Percentiles rank a stretch among this genome's conserved stretches.
Evolutionary conservation across 2,888 invertebrate species (phyloP).

Genomic region (Eudasyphora cyanicolor): DNA sequence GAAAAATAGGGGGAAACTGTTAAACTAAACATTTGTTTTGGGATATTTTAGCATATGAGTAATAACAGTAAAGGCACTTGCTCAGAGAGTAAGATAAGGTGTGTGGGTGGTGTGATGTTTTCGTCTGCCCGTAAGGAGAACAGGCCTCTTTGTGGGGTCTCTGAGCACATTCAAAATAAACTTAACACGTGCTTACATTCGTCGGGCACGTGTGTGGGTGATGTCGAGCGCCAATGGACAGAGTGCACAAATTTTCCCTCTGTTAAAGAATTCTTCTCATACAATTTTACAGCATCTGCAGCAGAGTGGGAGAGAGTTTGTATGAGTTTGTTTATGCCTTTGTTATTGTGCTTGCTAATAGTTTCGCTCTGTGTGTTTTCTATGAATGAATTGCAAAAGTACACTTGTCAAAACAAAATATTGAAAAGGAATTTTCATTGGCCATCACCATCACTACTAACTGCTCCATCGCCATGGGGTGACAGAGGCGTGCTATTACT

Average conservation of each 20-base stretch:
- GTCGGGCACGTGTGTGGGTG: conserved; percentile 7
- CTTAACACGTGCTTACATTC: not conserved
- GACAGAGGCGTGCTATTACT: too few relatives aligned
- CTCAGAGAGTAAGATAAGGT: not conserved
- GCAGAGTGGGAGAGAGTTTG: not conserved
- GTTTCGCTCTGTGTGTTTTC: not conserved
- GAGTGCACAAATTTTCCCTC: not conserved
- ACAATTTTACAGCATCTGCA: too few relatives aligned
- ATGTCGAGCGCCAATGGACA: not conserved
- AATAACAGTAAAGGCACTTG: not conserved
- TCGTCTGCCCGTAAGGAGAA: not conserved
- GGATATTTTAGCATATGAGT: conserved; percentile 35
- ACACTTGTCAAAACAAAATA: not conserved
- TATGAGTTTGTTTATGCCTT: not conserved
- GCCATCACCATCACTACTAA: not conserved
- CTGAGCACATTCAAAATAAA: conserved; percentile 11
- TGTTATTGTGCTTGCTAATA: not conserved
- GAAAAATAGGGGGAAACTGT: conserved; percentile 39
- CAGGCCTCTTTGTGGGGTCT: not conserved
- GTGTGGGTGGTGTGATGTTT: not conserved
- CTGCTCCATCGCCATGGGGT: too few relatives aligned
- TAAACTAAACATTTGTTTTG: conserved; percentile 53
- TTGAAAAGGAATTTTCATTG: not conserved
- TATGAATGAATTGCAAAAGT: conserved; percentile 19
- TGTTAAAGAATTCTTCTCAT: not conserved